Evolutionary conservation across 2,888 invertebrate genomes (phyloP).

Genomic region (Ophion obscuratus): DNA sequence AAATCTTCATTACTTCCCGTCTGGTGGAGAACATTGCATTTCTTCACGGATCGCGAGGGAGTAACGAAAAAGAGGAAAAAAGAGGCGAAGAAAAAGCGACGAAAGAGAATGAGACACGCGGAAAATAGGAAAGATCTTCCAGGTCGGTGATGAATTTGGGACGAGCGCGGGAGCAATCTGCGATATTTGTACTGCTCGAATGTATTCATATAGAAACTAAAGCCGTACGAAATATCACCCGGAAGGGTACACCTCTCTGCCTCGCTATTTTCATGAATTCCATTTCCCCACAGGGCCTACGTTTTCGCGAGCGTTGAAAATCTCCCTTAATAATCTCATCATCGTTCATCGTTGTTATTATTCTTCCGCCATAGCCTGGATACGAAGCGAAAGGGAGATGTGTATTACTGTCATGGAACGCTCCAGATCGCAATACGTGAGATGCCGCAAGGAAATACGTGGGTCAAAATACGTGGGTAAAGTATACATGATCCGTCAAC

Average conservation of each 20-base stretch:
- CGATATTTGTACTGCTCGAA: constrained; percentile 21
- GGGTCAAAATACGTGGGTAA: not conserved
- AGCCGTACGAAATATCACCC: not conserved
- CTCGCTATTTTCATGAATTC: not conserved
- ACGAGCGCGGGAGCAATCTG: not conserved
- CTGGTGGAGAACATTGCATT: constrained; percentile 57
- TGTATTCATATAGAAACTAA: constrained; percentile 13
- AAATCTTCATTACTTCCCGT: constrained; percentile 71
- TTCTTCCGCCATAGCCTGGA: not conserved
- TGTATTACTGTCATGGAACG: not conserved
- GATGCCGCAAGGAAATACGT: constrained; percentile 18
- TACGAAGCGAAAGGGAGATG: not conserved
- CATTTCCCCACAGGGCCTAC: constrained; percentile 5
- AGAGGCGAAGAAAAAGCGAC: constrained; percentile 2
- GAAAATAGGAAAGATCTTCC: constrained; percentile 12
- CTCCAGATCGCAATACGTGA: not conserved
- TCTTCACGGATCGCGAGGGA: constrained; percentile 14
- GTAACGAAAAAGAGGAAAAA: constrained; percentile 21
- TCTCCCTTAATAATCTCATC: constrained; percentile 2
- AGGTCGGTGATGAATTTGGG: constrained; percentile 25
- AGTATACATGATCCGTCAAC: no score
- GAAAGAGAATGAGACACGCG: not conserved
- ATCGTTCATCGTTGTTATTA: constrained; percentile 27
- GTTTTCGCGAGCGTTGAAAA: constrained; percentile 42
- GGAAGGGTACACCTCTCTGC: not conserved